Evolutionary conservation across 1,140 invertebrate species (phyloP).

Genomic region (Tetramorium simillimum): DNA sequence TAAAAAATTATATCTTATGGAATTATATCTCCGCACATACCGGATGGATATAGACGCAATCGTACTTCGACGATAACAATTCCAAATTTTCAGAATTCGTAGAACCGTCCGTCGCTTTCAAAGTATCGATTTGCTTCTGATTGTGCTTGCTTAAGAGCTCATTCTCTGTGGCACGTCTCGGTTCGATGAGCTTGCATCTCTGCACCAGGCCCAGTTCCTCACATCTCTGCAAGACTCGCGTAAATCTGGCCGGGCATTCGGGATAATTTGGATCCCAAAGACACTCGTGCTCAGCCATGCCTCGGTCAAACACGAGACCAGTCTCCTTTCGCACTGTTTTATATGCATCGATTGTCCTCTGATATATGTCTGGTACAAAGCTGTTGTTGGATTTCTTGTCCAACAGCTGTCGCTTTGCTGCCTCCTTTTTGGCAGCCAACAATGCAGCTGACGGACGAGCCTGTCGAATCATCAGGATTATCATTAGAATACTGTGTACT

Average conservation of each 20-base stretch:
- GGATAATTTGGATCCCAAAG: conserved; percentile 94
- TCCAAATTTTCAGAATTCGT: conserved; percentile 88
- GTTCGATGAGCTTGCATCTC: conserved; percentile 87
- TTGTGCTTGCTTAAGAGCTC: conserved; percentile 90
- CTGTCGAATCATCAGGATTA: conserved; percentile 58
- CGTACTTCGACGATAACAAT: conserved; percentile 91
- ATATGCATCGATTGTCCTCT: conserved; percentile 89
- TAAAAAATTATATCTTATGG: background rate
- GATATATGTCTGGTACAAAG: conserved; percentile 80
- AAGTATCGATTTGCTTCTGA: conserved; percentile 87
- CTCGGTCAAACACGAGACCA: conserved; percentile 92
- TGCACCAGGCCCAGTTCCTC: conserved; percentile 90
- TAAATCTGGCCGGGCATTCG: conserved; percentile 92
- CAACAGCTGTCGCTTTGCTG: conserved; percentile 75
- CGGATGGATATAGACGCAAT: conserved; percentile 94
- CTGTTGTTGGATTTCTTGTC: conserved; percentile 72
- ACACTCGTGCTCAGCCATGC: conserved; percentile 92
- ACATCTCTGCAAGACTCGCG: conserved; percentile 90
- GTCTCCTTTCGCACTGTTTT: conserved; percentile 87
- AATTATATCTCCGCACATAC: conserved; percentile 85
- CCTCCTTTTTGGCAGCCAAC: conserved; percentile 81
- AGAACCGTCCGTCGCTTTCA: conserved; percentile 88
- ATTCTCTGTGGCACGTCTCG: conserved; percentile 89
- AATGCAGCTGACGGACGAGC: conserved; percentile 81
- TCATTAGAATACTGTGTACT: background rate